phyloP scores from a whole-genome alignment of 2,113 vertebrate species.

The Oncorhynchus kisutch region DNA sequence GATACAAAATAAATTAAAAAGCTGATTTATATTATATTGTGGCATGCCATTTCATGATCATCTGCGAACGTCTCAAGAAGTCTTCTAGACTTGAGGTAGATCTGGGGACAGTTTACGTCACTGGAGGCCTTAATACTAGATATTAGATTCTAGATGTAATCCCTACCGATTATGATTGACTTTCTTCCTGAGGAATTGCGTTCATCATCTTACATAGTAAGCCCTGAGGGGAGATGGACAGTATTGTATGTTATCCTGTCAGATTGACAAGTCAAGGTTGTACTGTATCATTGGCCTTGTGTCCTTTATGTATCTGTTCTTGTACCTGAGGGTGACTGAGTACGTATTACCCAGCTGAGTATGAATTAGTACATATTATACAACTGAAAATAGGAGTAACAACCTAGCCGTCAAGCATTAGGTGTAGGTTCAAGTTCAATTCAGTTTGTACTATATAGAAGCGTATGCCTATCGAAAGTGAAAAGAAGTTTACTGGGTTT shows the following conservation, averaged over 20 bases:
- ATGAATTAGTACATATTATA: neutral
- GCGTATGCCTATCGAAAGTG: too few relatives aligned
- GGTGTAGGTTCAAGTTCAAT: too few relatives aligned
- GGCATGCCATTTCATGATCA: conserved; percentile 84
- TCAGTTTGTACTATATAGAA: too few relatives aligned
- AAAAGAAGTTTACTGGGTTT: too few relatives aligned
- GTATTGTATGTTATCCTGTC: conserved; percentile 53
- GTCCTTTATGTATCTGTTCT: conserved; percentile 33
- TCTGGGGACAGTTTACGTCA: conserved; percentile 70
- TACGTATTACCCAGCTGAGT: too few relatives aligned
- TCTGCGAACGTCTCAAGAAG: conserved; percentile 73
- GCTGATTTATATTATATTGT: conserved; percentile 77
- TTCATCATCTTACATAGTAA: conserved; percentile 77
- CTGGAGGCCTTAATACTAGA: conserved; percentile 76
- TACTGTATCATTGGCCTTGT: conserved; percentile 43
- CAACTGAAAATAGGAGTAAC: too few relatives aligned
- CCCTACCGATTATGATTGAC: conserved; percentile 81
- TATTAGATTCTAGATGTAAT: conserved; percentile 88
- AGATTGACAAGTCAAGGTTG: conserved; percentile 47
- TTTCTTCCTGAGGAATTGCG: conserved; percentile 81
- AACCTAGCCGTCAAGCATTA: too few relatives aligned
- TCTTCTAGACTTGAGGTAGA: conserved; percentile 66
- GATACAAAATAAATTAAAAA: conserved; percentile 72
- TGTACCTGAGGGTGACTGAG: conserved; percentile 45
- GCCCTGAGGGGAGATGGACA: conserved; percentile 54